Evolutionary conservation across 1,140 invertebrate species (phyloP), one percentile per base, ranked within the genome.

Genomic region (Solenopsis fugax): DNA sequence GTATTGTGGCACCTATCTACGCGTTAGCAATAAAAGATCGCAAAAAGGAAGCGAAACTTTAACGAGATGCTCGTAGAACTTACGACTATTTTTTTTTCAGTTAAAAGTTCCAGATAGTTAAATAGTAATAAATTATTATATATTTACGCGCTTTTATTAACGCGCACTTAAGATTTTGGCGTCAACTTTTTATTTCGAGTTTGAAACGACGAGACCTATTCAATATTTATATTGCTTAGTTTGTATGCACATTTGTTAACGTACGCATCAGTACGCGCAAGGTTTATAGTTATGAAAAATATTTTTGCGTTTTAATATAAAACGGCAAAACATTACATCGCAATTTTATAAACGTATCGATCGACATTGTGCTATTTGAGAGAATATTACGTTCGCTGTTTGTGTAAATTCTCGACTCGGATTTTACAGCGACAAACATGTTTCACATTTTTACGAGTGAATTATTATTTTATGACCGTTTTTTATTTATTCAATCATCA

Each of bases 1-100:
- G 50, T 29, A 76, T 78, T 77, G 84, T 78, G 75, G 62, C 54
- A 86, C 64, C 56, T n/a, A n/a, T n/a, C n/a, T 81, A 69, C 41
- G 76, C 54, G 76, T 81, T 29, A 41, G 54, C 56, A 82, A 80
- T 80, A 81, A 86, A 86, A 86, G 77, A 67, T 81, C 41, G 24
- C 24, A 80, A 50, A 86, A 86, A 62, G 77, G 13, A 72, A 52
- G 24, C 58, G 58, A 62, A 78, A 85, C 58, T 85, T 64, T 65
- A 78, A 71, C 82, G 60, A 69, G 16, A 78, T 60, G 65, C 41
- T 84, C 69, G 54, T 73, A 37, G 69, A 75, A 84, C 75, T 84
- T 84, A 84, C 50, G 54, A 50, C 21, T 45, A 45, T 6, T 60
- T 82, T 45, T 45, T 45, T 73, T 69, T 81, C 10, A 82, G 54